Conservation (phyloP, 2,888 invertebrate genomes). For the Erpobdella octoculata region DNA sequence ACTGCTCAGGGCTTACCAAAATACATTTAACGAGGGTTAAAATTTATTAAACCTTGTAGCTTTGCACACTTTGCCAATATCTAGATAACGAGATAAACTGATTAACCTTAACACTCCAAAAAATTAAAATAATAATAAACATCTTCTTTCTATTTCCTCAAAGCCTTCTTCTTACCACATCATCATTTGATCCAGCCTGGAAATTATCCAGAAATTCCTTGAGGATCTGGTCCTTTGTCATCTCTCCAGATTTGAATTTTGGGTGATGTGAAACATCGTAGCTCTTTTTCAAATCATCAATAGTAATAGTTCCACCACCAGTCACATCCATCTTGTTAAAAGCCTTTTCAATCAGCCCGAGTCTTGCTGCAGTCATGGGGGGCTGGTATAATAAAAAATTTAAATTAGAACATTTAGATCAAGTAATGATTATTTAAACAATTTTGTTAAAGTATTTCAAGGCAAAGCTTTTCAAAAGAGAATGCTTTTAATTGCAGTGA, state of each 20-base stretch:
- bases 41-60: no score
- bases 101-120: no score
- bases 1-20: no score
- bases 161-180: conserved; percentile 59
- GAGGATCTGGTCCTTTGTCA: conserved; percentile 70
- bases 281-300: conserved; percentile 36
- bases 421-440: no score
- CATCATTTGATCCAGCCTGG: conserved; percentile 65
- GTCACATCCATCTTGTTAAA: conserved; percentile 76
- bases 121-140: no score
- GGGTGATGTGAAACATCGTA: conserved; percentile 57
- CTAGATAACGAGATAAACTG: no score
- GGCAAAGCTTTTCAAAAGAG: no score
- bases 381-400: conserved; percentile 61
- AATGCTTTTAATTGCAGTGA: no score
- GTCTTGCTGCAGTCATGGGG: conserved; percentile 68
- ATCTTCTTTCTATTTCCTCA: background rate
- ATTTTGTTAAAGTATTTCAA: no score
- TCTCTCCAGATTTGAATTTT: conserved; percentile 75
- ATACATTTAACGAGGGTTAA: no score
- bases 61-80: no score
- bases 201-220: conserved; percentile 73
- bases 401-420: no score
- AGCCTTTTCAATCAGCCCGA: conserved; percentile 68
- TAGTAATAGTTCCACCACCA: conserved; percentile 69